A percentile compares a stretch with the other conserved stretches of the same genome.
phyloP scores from a whole-genome alignment of 2,797 vertebrate species.

The Argyrosomus regius region DNA sequence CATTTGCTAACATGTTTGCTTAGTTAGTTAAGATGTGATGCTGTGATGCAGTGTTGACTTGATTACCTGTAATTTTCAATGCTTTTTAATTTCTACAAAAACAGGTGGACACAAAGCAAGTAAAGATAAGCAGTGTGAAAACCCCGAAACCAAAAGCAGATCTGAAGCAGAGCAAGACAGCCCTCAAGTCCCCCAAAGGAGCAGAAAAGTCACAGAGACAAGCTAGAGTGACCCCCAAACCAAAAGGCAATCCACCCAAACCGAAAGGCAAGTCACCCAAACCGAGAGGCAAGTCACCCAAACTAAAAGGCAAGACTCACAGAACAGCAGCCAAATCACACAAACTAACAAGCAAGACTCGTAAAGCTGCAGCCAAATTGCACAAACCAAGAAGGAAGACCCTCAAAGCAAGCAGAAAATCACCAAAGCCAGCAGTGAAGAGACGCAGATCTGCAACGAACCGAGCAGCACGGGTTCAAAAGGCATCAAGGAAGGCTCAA shows the following conservation, averaged over 20 bases:
- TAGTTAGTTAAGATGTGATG: too few species aligned
- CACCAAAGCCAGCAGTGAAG: background rate
- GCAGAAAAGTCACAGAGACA: slow-evolving; percentile 11
- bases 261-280: slow-evolving; percentile 1
- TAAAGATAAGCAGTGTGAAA: background rate
- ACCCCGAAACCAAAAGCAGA: slow-evolving; percentile 13
- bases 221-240: slow-evolving; percentile 16
- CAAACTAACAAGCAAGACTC: background rate
- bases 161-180: slow-evolving; percentile 6
- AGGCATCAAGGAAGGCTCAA: background rate
- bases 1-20: background rate
- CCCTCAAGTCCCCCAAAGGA: slow-evolving; percentile 9
- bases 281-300: background rate
- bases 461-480: background rate
- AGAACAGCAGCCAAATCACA: background rate
- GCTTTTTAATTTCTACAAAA: background rate
- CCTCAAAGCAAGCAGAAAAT: background rate
- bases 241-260: slow-evolving; percentile 14
- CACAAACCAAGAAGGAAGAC: background rate
- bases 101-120: background rate
- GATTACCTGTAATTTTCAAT: background rate
- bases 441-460: background rate
- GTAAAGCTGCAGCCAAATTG: background rate
- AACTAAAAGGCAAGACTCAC: background rate
- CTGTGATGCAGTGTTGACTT: slow-evolving; percentile 1